These are phyloP conservation scores for Platalea minor DNA, from an alignment of 2,797 vertebrate genomes.

Conservation along the genomic window DNA sequence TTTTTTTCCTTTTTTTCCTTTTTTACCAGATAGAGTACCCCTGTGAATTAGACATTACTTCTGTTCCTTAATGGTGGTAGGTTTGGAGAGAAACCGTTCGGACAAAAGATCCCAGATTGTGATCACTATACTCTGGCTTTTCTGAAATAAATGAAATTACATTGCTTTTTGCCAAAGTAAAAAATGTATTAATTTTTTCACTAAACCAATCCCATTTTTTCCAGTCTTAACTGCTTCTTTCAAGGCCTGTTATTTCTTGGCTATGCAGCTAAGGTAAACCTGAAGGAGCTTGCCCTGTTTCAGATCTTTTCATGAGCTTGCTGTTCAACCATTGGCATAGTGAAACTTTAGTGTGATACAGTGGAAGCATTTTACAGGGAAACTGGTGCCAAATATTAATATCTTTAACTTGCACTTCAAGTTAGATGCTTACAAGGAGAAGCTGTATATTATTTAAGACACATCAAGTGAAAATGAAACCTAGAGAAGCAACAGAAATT, in stretches of 20 bases:
- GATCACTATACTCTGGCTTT: neutral
- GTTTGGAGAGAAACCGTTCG: neutral
- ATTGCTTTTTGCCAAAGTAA: neutral
- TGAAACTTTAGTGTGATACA: neutral
- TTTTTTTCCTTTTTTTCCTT: neutral
- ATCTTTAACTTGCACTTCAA: neutral
- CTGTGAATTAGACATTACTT: neutral
- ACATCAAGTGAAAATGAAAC: neutral
- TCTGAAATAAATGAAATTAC: neutral
- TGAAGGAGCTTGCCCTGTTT: neutral
- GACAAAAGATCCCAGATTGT: neutral
- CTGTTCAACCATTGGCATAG: neutral
- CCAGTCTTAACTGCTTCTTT: neutral
- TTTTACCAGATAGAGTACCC: neutral
- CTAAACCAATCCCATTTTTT: neutral
- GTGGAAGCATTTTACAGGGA: neutral
- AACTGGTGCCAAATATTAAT: neutral
- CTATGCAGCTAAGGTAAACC: neutral
- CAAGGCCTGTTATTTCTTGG: neutral
- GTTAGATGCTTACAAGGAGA: neutral
- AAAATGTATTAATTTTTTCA: neutral
- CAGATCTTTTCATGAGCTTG: neutral
- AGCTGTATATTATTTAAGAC: neutral
- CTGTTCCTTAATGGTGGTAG: neutral
- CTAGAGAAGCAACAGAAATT: neutral